Conservation (phyloP, 2,113 vertebrate genomes). For the Myrmophylax atrothorax region DNA sequence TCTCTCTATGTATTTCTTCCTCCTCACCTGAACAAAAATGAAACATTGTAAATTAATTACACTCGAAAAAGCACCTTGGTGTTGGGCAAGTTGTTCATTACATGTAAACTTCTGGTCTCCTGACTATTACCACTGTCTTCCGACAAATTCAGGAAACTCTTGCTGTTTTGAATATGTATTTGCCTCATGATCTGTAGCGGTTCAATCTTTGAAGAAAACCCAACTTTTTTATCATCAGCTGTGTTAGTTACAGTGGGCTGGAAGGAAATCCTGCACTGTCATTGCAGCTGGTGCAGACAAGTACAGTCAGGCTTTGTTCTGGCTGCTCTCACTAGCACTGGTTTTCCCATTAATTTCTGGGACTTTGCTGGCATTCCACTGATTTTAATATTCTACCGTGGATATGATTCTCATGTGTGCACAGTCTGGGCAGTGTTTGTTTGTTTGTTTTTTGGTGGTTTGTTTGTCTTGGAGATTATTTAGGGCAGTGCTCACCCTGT, state of each 20-base stretch:
- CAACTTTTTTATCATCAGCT: background rate
- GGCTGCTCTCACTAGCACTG: background rate
- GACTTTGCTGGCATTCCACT: background rate
- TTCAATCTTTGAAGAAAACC: background rate
- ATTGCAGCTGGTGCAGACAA: background rate
- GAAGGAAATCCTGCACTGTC: background rate
- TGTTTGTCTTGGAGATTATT: conserved; percentile 33
- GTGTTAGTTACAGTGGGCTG: background rate
- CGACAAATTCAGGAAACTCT: background rate
- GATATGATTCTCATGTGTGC: background rate
- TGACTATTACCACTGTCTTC: background rate
- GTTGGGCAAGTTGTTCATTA: background rate
- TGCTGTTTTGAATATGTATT: background rate
- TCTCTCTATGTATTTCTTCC: background rate
- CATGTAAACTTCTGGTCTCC: background rate
- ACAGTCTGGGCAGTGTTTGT: background rate
- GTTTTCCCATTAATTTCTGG: background rate
- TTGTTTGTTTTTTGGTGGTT: conserved; percentile 34
- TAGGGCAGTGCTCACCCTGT: background rate
- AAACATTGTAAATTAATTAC: background rate
- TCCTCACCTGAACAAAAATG: background rate
- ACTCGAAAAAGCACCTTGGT: background rate
- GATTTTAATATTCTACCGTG: background rate
- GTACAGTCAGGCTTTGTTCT: background rate
- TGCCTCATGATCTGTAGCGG: background rate